A percentile compares a stretch with the other conserved stretches of the same genome.
phyloP scores from a whole-genome alignment of 2,113 vertebrate species.

The Vulpes ferrilata region DNA sequence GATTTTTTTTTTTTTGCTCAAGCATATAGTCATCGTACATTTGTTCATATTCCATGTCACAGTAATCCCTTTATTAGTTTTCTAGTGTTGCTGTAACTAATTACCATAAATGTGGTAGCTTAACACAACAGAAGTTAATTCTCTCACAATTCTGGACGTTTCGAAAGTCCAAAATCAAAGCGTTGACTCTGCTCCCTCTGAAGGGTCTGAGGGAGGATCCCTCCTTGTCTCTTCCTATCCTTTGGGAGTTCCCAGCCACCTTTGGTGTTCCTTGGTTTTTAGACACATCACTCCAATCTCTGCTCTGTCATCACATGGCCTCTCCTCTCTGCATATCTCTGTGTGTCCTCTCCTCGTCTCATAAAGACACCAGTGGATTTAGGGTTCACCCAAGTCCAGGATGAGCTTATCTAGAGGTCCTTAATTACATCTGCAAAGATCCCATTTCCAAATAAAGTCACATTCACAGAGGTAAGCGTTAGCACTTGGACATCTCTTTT shows the following conservation, averaged over 20 bases:
- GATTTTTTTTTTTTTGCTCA: neutral
- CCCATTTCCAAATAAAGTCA: neutral
- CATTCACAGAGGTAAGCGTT: neutral
- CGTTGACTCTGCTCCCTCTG: rapidly evolving
- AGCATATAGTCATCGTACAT: neutral
- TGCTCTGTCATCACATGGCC: neutral
- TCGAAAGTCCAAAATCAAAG: neutral
- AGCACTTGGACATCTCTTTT: neutral
- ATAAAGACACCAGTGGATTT: neutral
- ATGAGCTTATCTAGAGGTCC: neutral
- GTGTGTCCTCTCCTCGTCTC: neutral
- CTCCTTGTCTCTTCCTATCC: neutral
- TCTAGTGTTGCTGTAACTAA: neutral
- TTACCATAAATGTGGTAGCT: neutral
- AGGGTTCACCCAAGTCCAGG: neutral
- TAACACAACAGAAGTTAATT: neutral
- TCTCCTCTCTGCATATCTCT: neutral
- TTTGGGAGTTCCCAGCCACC: neutral
- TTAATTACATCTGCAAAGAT: neutral
- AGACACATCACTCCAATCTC: neutral
- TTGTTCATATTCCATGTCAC: neutral
- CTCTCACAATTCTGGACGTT: neutral
- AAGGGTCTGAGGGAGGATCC: neutral
- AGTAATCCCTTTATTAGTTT: neutral
- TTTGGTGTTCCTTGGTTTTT: neutral